These are phyloP conservation scores for Spinus pinus DNA, from an alignment of 2,797 vertebrate genomes.

Conservation along the genomic window DNA sequence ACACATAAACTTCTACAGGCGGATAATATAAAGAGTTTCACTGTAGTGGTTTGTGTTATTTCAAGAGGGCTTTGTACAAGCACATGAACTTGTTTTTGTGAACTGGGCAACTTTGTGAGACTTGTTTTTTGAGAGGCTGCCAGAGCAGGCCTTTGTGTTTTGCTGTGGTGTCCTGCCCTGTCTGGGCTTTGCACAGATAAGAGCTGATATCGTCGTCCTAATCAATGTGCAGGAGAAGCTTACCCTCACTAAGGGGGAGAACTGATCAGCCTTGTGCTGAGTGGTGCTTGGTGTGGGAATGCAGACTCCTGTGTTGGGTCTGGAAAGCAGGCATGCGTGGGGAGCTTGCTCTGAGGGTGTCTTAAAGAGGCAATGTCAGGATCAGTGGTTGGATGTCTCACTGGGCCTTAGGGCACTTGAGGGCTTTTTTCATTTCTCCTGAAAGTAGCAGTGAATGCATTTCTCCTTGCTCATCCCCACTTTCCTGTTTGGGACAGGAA, in stretches of 20 bases:
- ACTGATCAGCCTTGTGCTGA: neutral
- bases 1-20: neutral
- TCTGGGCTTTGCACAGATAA: neutral
- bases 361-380: neutral
- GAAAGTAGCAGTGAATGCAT: neutral
- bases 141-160: neutral
- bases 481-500: neutral
- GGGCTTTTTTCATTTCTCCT: neutral
- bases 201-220: neutral
- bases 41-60: neutral
- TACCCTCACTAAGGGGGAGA: neutral
- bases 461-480: neutral
- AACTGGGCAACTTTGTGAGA: neutral
- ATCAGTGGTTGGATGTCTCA: rapidly evolving
- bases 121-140: neutral
- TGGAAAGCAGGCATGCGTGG: neutral
- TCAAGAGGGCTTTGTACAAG: neutral
- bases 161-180: neutral
- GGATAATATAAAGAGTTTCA: neutral
- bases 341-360: neutral
- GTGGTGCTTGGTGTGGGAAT: neutral
- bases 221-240: neutral
- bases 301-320: neutral
- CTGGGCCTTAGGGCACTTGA: neutral
- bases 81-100: neutral